Percentiles rank a stretch among this genome's conserved stretches.
Evolutionary conservation across 2,113 vertebrate species (phyloP).

Genomic region (Gavialis gangeticus): DNA sequence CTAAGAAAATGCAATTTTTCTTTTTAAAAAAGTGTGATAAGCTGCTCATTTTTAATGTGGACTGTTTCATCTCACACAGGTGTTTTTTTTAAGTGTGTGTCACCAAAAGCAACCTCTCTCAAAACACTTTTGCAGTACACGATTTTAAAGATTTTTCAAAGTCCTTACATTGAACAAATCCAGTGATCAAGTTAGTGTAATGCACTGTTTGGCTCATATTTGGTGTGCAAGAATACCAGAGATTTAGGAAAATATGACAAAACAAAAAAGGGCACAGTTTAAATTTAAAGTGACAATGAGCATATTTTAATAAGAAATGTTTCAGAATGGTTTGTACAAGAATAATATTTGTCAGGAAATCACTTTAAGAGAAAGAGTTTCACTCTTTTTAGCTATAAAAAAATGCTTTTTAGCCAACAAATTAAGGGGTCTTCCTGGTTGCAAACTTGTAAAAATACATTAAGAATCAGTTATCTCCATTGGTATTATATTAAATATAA

Average conservation of each 20-base stretch:
- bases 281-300: conserved; percentile 79
- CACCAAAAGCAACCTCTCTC: background rate
- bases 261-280: conserved; percentile 28
- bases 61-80: background rate
- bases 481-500: conserved; percentile 31
- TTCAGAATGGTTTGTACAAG: conserved; percentile 54
- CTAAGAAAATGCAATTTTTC: conserved; percentile 12
- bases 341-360: conserved; percentile 51
- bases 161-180: conserved; percentile 16
- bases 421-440: conserved; percentile 52
- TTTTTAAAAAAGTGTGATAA: background rate
- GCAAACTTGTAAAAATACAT: conserved; percentile 55
- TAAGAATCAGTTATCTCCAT: conserved; percentile 51
- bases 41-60: background rate
- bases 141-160: conserved; percentile 28
- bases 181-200: conserved; percentile 73
- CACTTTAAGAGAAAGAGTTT: conserved; percentile 37
- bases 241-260: conserved; percentile 16
- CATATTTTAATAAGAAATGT: conserved; percentile 54
- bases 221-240: conserved; percentile 78
- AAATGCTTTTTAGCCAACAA: conserved; percentile 62
- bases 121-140: background rate
- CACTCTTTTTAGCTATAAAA: conserved; percentile 29
- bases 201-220: conserved; percentile 78
- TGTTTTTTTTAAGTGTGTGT: background rate